phyloP scores from a whole-genome alignment of 53 echinoderm and acorn worm genomes.

The Holothuria leucospilota region DNA sequence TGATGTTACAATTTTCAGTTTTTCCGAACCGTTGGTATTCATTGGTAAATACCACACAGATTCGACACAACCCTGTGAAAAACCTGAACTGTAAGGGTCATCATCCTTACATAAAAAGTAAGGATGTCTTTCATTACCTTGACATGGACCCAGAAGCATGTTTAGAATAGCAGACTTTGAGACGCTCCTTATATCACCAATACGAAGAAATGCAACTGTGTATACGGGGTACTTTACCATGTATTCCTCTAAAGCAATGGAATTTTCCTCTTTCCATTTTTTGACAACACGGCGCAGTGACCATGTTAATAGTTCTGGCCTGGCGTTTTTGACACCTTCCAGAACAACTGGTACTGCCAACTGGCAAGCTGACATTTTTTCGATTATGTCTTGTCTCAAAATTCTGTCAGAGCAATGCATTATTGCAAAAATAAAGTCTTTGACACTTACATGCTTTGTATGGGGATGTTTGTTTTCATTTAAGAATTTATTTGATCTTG shows the following conservation, averaged over 20 bases:
- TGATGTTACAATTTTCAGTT: background rate
- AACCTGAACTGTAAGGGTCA: background rate
- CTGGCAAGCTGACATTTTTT: constrained; percentile 37
- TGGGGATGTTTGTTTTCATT: background rate
- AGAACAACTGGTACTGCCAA: constrained; percentile 30
- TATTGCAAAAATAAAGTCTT: constrained; percentile 16
- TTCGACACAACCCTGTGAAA: too few relatives aligned
- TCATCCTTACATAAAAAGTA: constrained; percentile 2
- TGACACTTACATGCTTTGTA: background rate
- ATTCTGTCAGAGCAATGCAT: constrained; percentile 35
- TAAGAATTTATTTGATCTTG: background rate
- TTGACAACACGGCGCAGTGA: background rate
- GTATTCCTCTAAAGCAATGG: background rate
- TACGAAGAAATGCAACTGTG: background rate
- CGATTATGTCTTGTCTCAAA: constrained; percentile 31
- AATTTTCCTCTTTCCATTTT: constrained; percentile 7
- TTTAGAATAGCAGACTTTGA: constrained; percentile 21
- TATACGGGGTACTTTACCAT: background rate
- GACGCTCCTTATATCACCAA: background rate
- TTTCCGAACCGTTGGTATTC: too few relatives aligned
- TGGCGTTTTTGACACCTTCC: background rate
- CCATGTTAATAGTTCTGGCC: background rate
- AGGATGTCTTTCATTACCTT: constrained; percentile 10
- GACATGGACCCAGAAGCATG: background rate
- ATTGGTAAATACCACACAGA: too few relatives aligned